These are phyloP conservation scores for Mustela nigripes DNA, from an alignment of 2,113 vertebrate species.

Conservation along the genomic window DNA sequence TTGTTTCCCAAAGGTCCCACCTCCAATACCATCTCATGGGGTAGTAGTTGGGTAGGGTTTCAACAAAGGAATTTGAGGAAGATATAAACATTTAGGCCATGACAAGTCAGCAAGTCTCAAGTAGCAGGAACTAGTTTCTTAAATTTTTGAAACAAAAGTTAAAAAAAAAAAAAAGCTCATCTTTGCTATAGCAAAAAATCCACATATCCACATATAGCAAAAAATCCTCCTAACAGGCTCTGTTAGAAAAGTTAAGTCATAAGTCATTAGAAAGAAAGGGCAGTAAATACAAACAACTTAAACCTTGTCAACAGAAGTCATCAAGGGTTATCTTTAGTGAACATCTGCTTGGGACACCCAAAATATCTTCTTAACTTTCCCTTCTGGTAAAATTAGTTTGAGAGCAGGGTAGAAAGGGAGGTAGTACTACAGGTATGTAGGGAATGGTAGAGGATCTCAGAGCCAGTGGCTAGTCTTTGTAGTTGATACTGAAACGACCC, in stretches of 20 bases:
- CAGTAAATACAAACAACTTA: background rate
- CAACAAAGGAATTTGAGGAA: background rate
- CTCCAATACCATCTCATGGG: background rate
- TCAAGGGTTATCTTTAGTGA: background rate
- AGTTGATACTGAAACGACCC: background rate
- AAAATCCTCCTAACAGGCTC: too few relatives aligned
- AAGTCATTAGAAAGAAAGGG: background rate
- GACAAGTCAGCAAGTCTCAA: background rate
- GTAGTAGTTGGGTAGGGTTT: background rate
- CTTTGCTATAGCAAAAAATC: background rate
- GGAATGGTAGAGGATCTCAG: background rate
- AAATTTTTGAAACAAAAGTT: slow-evolving; percentile 14
- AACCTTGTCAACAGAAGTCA: background rate
- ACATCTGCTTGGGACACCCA: background rate
- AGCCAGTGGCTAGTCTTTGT: background rate
- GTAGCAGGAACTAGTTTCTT: background rate
- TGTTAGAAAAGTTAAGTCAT: slow-evolving; percentile 13
- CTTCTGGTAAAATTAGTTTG: background rate
- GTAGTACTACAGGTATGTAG: background rate
- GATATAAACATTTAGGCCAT: background rate
- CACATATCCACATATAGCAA: background rate
- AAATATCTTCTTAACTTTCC: background rate
- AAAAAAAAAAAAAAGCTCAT: background rate
- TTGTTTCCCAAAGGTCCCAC: background rate
- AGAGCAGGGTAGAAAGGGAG: background rate